Evolutionary conservation across 2,113 vertebrate genomes (phyloP).

Genomic region (Gambusia affinis): DNA sequence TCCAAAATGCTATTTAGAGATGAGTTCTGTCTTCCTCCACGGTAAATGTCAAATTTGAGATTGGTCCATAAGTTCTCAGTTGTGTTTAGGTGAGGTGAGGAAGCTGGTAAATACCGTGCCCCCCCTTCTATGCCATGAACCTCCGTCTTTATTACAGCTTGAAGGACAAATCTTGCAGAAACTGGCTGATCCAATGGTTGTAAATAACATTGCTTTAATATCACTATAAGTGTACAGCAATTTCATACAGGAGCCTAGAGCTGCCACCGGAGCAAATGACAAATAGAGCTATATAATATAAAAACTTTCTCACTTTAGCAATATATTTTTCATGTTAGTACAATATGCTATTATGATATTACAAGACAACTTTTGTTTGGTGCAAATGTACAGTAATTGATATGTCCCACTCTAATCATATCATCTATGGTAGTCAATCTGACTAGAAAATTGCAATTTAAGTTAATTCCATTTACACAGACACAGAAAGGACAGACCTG

Average conservation of each 20-base stretch:
- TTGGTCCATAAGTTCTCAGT: neutral
- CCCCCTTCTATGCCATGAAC: neutral
- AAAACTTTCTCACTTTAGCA: no score
- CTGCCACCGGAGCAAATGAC: neutral
- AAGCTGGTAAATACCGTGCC: neutral
- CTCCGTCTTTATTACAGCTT: neutral
- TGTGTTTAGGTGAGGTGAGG: neutral
- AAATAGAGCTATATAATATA: neutral
- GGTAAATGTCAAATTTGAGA: constrained; percentile 6
- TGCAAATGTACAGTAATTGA: neutral
- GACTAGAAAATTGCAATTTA: neutral
- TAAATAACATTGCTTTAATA: neutral
- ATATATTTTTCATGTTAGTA: neutral
- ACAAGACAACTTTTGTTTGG: neutral
- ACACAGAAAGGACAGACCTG: neutral
- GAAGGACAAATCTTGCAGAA: neutral
- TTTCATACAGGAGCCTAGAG: neutral
- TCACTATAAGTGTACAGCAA: neutral
- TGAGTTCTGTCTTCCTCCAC: neutral
- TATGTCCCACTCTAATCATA: neutral
- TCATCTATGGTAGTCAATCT: neutral
- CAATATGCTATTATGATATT: neutral
- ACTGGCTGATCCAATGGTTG: neutral
- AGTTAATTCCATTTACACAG: constrained; percentile 17
- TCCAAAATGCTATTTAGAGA: constrained; percentile 3